Conservation (phyloP, 2,888 invertebrate species). For the Apamea epomidion region DNA sequence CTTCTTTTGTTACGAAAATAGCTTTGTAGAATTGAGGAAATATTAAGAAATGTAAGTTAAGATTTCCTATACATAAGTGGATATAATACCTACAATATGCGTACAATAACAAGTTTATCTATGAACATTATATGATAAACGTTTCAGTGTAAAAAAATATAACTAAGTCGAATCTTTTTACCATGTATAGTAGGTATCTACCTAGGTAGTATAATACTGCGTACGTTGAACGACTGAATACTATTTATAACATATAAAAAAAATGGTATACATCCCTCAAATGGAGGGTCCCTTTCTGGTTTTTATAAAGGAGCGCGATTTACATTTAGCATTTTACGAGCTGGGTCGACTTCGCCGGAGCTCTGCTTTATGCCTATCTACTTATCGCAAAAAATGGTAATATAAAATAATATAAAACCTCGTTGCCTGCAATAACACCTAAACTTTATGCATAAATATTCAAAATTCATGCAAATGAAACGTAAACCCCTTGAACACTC, state of each 20-base stretch:
- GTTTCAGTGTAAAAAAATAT: background rate
- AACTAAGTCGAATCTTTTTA: background rate
- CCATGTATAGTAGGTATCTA: background rate
- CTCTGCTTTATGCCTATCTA: slow-evolving; percentile 42
- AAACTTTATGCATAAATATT: slow-evolving; percentile 43
- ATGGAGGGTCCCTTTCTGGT: slow-evolving; percentile 44
- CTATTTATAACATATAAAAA: slow-evolving; percentile 32
- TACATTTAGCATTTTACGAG: slow-evolving; percentile 63
- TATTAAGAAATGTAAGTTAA: background rate
- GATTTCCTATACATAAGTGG: background rate
- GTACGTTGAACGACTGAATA: slow-evolving; percentile 1
- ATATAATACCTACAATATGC: background rate
- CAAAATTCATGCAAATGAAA: slow-evolving; percentile 60
- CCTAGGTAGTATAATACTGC: background rate
- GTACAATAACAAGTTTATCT: background rate
- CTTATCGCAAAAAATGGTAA: slow-evolving; percentile 45
- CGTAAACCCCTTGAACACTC: slow-evolving; percentile 27
- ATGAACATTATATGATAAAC: background rate
- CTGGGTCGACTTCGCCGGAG: slow-evolving; percentile 36
- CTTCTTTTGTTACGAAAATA: background rate
- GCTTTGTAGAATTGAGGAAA: background rate
- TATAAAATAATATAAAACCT: slow-evolving; percentile 45
- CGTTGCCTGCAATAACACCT: slow-evolving; percentile 46
- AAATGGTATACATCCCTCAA: slow-evolving; percentile 27
- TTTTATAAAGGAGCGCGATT: slow-evolving; percentile 58